Evolutionary conservation across 2,113 vertebrate species (phyloP).

Genomic region (Manacus vitellinus): DNA sequence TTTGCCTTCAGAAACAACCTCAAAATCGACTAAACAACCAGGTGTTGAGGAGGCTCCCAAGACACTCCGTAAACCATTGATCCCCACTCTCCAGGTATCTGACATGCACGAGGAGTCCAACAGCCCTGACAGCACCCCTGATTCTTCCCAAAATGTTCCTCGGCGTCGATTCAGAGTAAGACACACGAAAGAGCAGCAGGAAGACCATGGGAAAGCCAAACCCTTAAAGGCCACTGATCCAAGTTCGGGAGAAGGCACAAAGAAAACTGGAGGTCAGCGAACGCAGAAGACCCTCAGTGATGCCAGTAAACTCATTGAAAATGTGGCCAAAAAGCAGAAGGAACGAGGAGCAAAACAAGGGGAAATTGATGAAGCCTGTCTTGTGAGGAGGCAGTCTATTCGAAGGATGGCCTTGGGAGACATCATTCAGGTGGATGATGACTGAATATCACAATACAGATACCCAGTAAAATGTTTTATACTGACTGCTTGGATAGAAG

Average conservation of each 20-base stretch:
- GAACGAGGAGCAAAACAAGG: conserved; percentile 18
- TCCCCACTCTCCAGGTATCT: neutral
- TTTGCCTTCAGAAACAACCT: conserved; percentile 19
- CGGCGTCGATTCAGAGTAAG: conserved; percentile 58
- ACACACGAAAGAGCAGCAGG: conserved; percentile 64
- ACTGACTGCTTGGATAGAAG: neutral
- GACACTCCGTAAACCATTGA: neutral
- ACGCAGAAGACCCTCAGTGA: conserved; percentile 57
- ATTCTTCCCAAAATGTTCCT: neutral
- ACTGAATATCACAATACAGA: neutral
- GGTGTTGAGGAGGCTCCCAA: neutral
- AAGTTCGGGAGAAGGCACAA: conserved; percentile 56
- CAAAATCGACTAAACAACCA: neutral
- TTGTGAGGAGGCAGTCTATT: conserved; percentile 36
- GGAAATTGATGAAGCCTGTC: conserved; percentile 32
- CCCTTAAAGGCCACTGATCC: conserved; percentile 59
- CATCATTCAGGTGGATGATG: conserved; percentile 66
- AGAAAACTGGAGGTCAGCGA: conserved; percentile 48
- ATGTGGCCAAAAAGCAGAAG: conserved; percentile 61
- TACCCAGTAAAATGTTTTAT: neutral
- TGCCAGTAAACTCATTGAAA: conserved; percentile 65
- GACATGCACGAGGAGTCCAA: neutral
- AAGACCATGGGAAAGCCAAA: conserved; percentile 68
- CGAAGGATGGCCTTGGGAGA: conserved; percentile 62
- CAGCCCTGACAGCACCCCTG: neutral